These are phyloP conservation scores for Glomeris marginata DNA, from an alignment of 2,888 invertebrate genomes.

Conservation along the genomic window DNA sequence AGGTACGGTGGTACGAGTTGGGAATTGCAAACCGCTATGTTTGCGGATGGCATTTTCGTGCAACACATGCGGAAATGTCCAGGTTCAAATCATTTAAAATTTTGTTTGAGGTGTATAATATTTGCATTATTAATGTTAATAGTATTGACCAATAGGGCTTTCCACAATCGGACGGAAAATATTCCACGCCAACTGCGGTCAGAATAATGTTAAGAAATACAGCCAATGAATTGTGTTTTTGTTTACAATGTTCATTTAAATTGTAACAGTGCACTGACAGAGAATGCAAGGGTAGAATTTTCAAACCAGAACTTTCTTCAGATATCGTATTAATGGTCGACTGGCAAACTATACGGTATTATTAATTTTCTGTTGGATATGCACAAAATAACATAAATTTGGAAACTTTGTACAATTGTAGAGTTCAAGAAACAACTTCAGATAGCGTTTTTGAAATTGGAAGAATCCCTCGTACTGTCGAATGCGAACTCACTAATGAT, in stretches of 20 bases:
- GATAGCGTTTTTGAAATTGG: slow-evolving; percentile 37
- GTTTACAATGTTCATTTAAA: slow-evolving; percentile 42
- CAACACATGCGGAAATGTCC: slow-evolving; percentile 45
- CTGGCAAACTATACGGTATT: slow-evolving; percentile 49
- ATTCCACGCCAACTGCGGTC: slow-evolving; percentile 38
- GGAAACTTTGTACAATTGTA: no score
- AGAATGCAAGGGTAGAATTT: slow-evolving; percentile 27
- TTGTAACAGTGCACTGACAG: slow-evolving; percentile 23
- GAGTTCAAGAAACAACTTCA: slow-evolving; percentile 11
- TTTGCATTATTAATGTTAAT: slow-evolving; percentile 14
- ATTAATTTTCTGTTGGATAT: background rate
- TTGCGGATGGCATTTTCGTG: slow-evolving; percentile 66
- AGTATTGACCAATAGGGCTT: slow-evolving; percentile 22
- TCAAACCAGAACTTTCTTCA: slow-evolving; percentile 28
- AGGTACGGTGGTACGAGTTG: slow-evolving; percentile 70
- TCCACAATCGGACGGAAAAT: slow-evolving; percentile 46
- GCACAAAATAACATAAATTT: no score
- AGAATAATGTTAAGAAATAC: slow-evolving; percentile 25
- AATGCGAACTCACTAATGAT: slow-evolving; percentile 70
- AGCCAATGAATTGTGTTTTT: slow-evolving; percentile 46
- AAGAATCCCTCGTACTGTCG: slow-evolving; percentile 59
- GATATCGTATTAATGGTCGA: slow-evolving; percentile 54
- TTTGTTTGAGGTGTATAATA: slow-evolving; percentile 18
- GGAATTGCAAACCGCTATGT: slow-evolving; percentile 54
- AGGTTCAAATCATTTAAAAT: slow-evolving; percentile 31